Evolutionary conservation across 2,888 invertebrate species (phyloP).

Genomic region (Drosophila meridionalis): DNA sequence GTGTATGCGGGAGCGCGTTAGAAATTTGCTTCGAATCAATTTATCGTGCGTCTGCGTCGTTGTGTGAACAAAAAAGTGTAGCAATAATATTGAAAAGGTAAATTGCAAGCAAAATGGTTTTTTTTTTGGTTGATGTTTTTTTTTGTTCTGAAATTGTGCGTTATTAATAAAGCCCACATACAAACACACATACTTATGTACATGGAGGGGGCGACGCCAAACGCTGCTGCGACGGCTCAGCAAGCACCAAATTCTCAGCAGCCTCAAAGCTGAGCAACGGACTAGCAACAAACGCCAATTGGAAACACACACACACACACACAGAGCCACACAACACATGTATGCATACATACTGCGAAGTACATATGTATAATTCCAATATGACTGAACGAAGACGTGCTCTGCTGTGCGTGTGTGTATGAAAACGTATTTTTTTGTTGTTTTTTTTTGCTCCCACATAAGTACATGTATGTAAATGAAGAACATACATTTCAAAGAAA

Average conservation of each 20-base stretch:
- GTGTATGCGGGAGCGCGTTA: conserved; percentile 59
- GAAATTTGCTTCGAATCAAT: conserved; percentile 46
- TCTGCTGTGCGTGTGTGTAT: conserved; percentile 47
- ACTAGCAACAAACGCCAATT: conserved; percentile 64
- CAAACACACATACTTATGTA: conserved; percentile 28
- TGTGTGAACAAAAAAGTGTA: conserved; percentile 48
- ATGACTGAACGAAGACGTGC: conserved; percentile 51
- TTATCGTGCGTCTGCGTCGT: conserved; percentile 64
- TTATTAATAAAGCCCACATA: conserved; percentile 35
- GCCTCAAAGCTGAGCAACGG: conserved; percentile 61
- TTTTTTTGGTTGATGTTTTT: conserved; percentile 43
- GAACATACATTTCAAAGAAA: conserved; percentile 20
- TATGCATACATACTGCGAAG: conserved; percentile 58
- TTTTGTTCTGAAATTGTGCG: conserved; percentile 58
- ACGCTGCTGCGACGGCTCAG: conserved; percentile 56
- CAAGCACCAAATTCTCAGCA: conserved; percentile 60
- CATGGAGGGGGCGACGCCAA: conserved; percentile 51
- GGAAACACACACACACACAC: conserved; percentile 53
- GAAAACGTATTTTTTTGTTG: conserved; percentile 43
- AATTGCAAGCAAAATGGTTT: conserved; percentile 65
- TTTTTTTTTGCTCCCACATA: conserved; percentile 25
- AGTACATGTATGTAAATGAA: conserved; percentile 31
- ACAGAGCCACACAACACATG: conserved; percentile 45
- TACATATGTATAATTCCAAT: conserved; percentile 49
- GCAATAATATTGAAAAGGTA: conserved; percentile 68